These are phyloP conservation scores for Drosophila kikkawai DNA, from an alignment of 1,140 invertebrate genomes.

Conservation along the genomic window DNA sequence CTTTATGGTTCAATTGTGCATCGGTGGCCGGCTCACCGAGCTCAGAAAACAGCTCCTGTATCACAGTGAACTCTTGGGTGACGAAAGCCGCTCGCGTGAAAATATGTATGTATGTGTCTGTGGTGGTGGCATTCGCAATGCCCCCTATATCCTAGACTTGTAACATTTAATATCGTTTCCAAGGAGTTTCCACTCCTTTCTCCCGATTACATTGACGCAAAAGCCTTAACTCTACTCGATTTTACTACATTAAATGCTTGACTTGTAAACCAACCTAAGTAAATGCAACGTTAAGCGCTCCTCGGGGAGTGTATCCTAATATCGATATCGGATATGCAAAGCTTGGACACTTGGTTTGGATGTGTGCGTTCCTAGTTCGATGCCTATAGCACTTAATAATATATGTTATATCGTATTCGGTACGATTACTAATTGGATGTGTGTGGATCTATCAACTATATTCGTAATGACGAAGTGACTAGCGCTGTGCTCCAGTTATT, in stretches of 20 bases:
- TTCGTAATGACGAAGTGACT: conserved; percentile 60
- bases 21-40: conserved; percentile 35
- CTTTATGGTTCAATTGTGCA: conserved; percentile 45
- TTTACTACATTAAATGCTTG: conserved; percentile 54
- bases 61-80: conserved; percentile 45
- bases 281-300: conserved; percentile 58
- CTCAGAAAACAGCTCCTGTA: conserved; percentile 37
- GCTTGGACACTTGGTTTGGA: conserved; percentile 35
- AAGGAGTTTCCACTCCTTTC: background rate
- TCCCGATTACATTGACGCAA: conserved; percentile 21
- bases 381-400: conserved; percentile 46
- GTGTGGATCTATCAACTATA: conserved; percentile 44
- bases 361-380: conserved; percentile 38
- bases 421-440: conserved; percentile 35
- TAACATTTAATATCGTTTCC: conserved; percentile 31
- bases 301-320: conserved; percentile 31
- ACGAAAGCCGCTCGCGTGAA: conserved; percentile 33
- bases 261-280: conserved; percentile 42
- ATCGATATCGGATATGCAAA: conserved; percentile 52
- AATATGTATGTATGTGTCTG: background rate
- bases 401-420: conserved; percentile 3
- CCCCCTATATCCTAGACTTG: conserved; percentile 15
- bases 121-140: conserved; percentile 39
- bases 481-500: conserved; percentile 82
- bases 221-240: conserved; percentile 29